Evolutionary conservation across 2,888 invertebrate genomes (phyloP), one percentile per base, ranked within the genome.

Genomic region (Dynastes hyllus): DNA sequence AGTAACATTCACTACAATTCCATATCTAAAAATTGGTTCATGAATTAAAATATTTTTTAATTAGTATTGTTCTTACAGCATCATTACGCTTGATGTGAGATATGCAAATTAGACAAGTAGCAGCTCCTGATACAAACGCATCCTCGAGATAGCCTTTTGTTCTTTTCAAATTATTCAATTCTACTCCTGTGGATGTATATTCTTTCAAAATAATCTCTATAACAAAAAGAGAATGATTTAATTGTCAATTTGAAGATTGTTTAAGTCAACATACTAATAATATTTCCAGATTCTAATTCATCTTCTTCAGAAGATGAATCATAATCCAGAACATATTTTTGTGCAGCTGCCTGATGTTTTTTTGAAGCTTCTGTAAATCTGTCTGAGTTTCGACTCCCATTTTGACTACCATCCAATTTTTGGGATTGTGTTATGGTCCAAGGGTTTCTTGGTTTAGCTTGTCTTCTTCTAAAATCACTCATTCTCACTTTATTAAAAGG

Each of bases 101-200:
- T 86, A 98, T 97, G 85, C 98, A 98, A 85, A 98, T 95, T 2
- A 98, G 91, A 86, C 98, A 98, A 11, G 95, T 95, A 1, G 94
- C 93, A 8, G 95, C 92, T 6, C 95, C 95, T 27, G 96, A 94
- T 84, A 94, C 93, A 83, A 97, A 92, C 0, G 94, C 92, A 88
- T 96, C 95, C 86, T 95, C 94, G 76, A 97, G 89, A 86, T 95
- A 93, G 70, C 92, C 92, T 85, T 93, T 92, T 3, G 95, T 95
- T 84, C 93, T 90, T 69, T 90, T 90, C 6, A 91, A 85, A 83
- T 91, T 90, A 50, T 87, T 90, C 75, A 86, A 86, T 80, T 88
- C 86, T 2, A 89, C 90, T 29, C 89, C 88, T 81, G 87, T 83
- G 76, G 85, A 84, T 8, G 87, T 85, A 83, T 92, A 92, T 80